Base-by-base conservation (phyloP, 92 coral and sea anemone genomes). In the Nematostella vectensis region DNA sequence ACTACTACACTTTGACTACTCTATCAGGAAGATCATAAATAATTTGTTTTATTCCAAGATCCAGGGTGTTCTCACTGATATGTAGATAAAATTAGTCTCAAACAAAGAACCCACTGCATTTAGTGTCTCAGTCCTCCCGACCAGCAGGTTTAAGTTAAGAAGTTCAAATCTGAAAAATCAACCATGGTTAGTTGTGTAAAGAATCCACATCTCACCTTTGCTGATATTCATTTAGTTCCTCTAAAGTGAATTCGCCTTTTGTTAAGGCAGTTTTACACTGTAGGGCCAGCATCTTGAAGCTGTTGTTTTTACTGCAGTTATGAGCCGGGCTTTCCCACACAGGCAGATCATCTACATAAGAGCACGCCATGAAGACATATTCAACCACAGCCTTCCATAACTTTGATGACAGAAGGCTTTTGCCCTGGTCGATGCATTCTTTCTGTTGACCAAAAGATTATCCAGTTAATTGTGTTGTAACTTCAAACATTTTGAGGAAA, bases 241-340 rank as follows among this genome's bases (percentile, higher is more conserved):
- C 47, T 26, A 21, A 0, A 36, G 18, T 51, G 37, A 62, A 48
- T 40, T 29, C 0, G 15, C 62, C 64, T 18, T 53, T 11, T 29
- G 29, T 42, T 12, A 84, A 47, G 23, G 94, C 70, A n/a, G 63
- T 55, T 23, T 79, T 75, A 57, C 86, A 84, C 20, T 84, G 94
- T 4, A 75, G 76, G 16, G 94, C 94, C 59, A 84, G 37, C 8
- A 72, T 45, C 47, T 70, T 74, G 52, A 70, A 84, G 72, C 94
- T 74, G 31, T 67, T 75, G 30, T 67, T 64, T 29, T 84, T 84
- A 57, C 94, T 80, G 31, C 59, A 61, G 67, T 84, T 84, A 47
- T 84, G 94, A 0, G 83, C 63, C 15, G 94, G 87, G 29, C 63
- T 84, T 37, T 84, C 94, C 94, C 94, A 84, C 61, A 71, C 58